Evolutionary conservation across 2,113 vertebrate genomes (phyloP), one percentile per base, ranked within the genome.

Genomic region (Catharus fuscescens): DNA sequence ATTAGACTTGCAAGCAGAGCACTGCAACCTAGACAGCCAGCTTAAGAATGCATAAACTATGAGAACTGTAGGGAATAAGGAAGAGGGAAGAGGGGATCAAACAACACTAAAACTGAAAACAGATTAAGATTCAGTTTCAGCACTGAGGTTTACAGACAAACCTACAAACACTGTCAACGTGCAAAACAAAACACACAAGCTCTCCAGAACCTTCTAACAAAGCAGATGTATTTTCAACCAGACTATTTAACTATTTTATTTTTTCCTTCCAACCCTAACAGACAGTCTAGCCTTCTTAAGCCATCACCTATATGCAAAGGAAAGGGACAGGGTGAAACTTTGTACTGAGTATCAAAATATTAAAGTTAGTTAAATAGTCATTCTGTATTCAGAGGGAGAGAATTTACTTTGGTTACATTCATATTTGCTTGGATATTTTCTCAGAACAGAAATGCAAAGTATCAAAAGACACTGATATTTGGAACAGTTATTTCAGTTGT

Each of bases 381-480:
- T 93, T 83, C 88, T 66, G 64, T 92, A 86, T 76, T 94, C 86
- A 80, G 69, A 93, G n/a, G 45, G 21, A 80, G 36, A 88, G 69
- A 77, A 97, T 97, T 96, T 97, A 91, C 93, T 94, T 92, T 96
- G 76, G 90, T 95, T 94, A 90, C 76, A 93, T 71, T 94, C 92
- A 57, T 93, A 95, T 97, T 95, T 96, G 94, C 93, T 88, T 95
- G 72, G 82, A 92, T 95, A 95, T 94, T 96, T 95, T 94, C 90
- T 93, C 80, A 92, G 93, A 93, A 94, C 31, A 88, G 79, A 80
- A 96, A 91, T 78, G 91, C 64, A 92, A 96, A 94, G 86, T 94
- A 86, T 84, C 80, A 48, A 90, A 96, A 93, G 93, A 86, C 59
- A 66, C 26, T 96, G 95, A 92, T 95, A 97, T 93, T 96, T 96